Evolutionary conservation across 2,113 vertebrate genomes (phyloP), one percentile per base, ranked within the genome.

Genomic region (Odocoileus virginianus): DNA sequence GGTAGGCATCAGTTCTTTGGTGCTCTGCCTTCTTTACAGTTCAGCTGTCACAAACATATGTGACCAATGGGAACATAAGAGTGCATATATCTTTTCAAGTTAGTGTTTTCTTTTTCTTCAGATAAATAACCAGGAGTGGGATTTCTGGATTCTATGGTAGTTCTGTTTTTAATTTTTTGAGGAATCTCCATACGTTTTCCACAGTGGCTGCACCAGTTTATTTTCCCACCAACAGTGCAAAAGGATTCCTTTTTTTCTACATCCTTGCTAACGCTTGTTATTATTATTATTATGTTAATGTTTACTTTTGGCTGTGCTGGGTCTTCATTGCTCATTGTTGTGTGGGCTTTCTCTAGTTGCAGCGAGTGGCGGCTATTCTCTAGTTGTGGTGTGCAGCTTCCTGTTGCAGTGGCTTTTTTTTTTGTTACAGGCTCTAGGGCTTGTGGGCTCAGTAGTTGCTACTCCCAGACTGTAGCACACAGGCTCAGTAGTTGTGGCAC

Each of bases 301-400:
- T 5, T 11, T 1, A 36, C n/a, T 12, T 78, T 78, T 9, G 27
- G 43, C 43, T 17, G 43, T 78, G 40, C 25, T 78, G 40, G 25
- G 74, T 78, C 27, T 45, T 71, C 64, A 1, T 36, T 17, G 52
- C n/a, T 21, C 9, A 0, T 45, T 45, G 74, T 28, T 45, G 74
- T 16, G 25, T 6, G 74, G 74, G 40, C 14, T 78, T 78, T 78
- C 40, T 78, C 25, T 45, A 45, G 25, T 45, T 78, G 40, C 25
- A 28, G 40, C 0, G 2, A 45, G 25, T 5, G 7, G 74, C 40
- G 13, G 13, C 25, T 45, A 0, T 45, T 28, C 74, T 45, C n/a
- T 9, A 27, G 25, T 45, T 78, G 74, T 15, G 25, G 40, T 45
- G 6, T 27, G 74, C 6, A 27, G 40, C 74, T 76, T 28, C 74